Base-by-base conservation (phyloP, 2,888 invertebrate genomes). In the Thera britannica region DNA sequence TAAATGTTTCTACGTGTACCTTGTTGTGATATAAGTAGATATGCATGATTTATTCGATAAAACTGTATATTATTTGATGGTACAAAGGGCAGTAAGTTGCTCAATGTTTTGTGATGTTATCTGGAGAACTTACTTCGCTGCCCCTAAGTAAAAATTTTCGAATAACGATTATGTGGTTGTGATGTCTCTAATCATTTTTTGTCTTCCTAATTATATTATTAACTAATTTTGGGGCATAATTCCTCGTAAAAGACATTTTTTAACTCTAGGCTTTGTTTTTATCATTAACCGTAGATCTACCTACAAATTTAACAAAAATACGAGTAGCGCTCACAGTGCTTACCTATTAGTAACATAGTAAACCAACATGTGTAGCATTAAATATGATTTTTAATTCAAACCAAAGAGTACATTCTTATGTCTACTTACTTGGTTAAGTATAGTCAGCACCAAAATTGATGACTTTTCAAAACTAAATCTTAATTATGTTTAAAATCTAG, bases 1-100 rank as follows among this genome's bases (percentile, higher is more conserved):
- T 74, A 75, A 82, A 77, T 84, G 77, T 83, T 79, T 80, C 75
- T 84, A 84, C 78, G 75, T 84, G 83, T 90, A 89, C 86, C 88
- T 93, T 91, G 92, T 92, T 92, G 92, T 92, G 93, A 93, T 92
- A 89, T 81, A 85, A 88, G 87, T 86, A 85, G 88, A 84, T 84
- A 85, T 83, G 83, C 76, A 83, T 86, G 85, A 85, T 84, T 84
- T 83, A 87, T 87, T 89, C 82, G 80, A 76, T 74, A 81, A 38
- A 84, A 80, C 80, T 85, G 84, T 87, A 79, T 85, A 82, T 87
- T 83, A 79, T 80, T 86, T 85, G 77, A 86, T 82, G 76, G 80
- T 89, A 88, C 87, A 87, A 89, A 79, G 87, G 83, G 90, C 90
- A 90, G 87, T 87, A 86, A 73, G 74, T 88, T 90, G 91, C 92